Conservation (phyloP, 2,797 vertebrate genomes). For the Pampus argenteus region DNA sequence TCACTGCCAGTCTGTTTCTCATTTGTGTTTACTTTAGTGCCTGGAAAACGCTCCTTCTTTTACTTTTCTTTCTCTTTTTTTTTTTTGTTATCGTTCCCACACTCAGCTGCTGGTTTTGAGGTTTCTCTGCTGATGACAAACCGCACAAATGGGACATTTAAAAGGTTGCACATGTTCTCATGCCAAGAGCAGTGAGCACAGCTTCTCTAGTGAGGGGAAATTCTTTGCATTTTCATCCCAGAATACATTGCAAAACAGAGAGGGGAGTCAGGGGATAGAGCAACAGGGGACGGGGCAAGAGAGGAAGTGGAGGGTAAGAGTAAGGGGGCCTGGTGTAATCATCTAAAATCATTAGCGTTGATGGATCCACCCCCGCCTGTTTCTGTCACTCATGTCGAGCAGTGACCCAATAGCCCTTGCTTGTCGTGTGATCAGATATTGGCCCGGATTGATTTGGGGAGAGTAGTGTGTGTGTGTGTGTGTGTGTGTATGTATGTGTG, state of each 20-base stretch:
- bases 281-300: constrained; percentile 25
- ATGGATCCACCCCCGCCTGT: constrained; percentile 70
- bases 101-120: constrained; percentile 28
- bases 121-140: constrained; percentile 43
- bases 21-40: constrained; percentile 17
- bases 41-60: constrained; percentile 1
- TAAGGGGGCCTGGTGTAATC: constrained; percentile 56
- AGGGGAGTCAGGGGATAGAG: constrained; percentile 31
- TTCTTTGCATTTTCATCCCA: constrained; percentile 55
- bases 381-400: constrained; percentile 43
- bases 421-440: constrained; percentile 32
- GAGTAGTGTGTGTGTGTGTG: constrained; percentile 11
- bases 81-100: constrained; percentile 44
- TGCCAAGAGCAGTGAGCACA: constrained; percentile 17
- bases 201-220: constrained; percentile 14
- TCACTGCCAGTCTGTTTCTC: constrained; percentile 1
- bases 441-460: constrained; percentile 60
- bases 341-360: constrained; percentile 81
- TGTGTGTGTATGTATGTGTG: neutral
- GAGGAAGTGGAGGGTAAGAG: constrained; percentile 49
- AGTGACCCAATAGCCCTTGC: constrained; percentile 63
- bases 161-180: constrained; percentile 54
- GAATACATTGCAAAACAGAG: constrained; percentile 52
- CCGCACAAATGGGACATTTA: constrained; percentile 55
- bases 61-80: neutral